Evolutionary conservation across 2,888 invertebrate genomes (phyloP).

Genomic region (Leuctra nigra): DNA sequence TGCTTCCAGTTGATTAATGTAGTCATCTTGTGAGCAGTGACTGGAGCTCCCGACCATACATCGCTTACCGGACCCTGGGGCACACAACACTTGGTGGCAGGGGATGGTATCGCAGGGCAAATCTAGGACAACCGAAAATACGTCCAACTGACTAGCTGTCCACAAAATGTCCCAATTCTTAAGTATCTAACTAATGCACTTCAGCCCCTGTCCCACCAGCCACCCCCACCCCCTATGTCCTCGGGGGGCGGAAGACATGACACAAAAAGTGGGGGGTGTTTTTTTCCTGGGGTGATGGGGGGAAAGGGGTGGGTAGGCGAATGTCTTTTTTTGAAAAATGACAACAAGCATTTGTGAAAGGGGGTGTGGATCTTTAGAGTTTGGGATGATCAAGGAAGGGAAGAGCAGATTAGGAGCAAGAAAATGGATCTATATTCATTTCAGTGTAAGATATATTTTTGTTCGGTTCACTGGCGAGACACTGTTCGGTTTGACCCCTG

Average conservation of each 20-base stretch:
- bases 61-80: no score
- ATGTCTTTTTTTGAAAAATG: slow-evolving; percentile 16
- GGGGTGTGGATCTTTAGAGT: slow-evolving; percentile 12
- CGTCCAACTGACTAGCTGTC: slow-evolving; percentile 10
- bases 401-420: slow-evolving; percentile 9
- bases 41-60: no score
- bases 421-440: slow-evolving; percentile 12
- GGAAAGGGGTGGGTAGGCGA: background rate
- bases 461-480: no score
- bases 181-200: slow-evolving; percentile 19
- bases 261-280: slow-evolving; percentile 14
- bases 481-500: no score
- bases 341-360: slow-evolving; percentile 19
- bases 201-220: background rate
- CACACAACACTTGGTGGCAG: no score
- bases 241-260: slow-evolving; percentile 1
- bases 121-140: background rate
- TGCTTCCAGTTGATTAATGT: no score
- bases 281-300: background rate
- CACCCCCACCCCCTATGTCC: background rate
- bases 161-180: slow-evolving; percentile 18
- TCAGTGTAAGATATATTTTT: slow-evolving; percentile 2
- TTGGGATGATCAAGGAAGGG: slow-evolving; percentile 8
- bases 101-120: background rate
- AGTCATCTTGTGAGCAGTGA: no score